phyloP scores from a whole-genome alignment of 2,113 vertebrate genomes.

The Epinephelus moara region DNA sequence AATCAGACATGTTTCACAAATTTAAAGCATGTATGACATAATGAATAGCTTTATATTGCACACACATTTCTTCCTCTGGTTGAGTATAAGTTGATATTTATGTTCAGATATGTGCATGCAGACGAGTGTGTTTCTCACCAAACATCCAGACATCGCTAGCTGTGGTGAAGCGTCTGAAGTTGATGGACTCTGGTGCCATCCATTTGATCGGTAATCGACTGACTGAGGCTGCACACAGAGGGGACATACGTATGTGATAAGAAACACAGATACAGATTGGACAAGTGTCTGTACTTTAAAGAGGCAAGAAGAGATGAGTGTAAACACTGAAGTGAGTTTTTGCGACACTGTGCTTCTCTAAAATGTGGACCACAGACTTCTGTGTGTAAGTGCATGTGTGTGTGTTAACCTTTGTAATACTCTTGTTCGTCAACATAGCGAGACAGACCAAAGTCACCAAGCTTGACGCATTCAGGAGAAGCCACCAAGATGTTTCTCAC shows the following conservation, averaged over 20 bases:
- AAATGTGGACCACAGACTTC: neutral
- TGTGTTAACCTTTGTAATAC: constrained; percentile 92
- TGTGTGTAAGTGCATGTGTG: neutral
- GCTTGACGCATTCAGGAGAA: constrained; percentile 88
- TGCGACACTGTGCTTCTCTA: neutral
- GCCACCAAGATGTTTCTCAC: constrained; percentile 94
- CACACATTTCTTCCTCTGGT: neutral
- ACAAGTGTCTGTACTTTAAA: neutral
- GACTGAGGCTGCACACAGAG: constrained; percentile 85
- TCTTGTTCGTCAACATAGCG: constrained; percentile 95
- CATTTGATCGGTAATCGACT: constrained; percentile 95
- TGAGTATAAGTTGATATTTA: neutral
- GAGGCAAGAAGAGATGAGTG: neutral
- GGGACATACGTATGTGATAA: neutral
- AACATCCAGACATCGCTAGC: constrained; percentile 99
- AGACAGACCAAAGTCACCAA: constrained; percentile 96
- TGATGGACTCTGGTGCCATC: constrained; percentile 98
- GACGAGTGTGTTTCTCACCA: constrained; percentile 81
- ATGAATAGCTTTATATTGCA: neutral
- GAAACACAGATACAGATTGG: neutral
- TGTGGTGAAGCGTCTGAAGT: constrained; percentile 94
- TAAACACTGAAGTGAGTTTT: neutral
- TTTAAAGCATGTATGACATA: neutral
- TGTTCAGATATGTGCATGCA: neutral
- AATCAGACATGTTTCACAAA: neutral